Evolutionary conservation across 2,888 invertebrate genomes (phyloP), one percentile per base, ranked within the genome.

Genomic region (Gari tellinella): DNA sequence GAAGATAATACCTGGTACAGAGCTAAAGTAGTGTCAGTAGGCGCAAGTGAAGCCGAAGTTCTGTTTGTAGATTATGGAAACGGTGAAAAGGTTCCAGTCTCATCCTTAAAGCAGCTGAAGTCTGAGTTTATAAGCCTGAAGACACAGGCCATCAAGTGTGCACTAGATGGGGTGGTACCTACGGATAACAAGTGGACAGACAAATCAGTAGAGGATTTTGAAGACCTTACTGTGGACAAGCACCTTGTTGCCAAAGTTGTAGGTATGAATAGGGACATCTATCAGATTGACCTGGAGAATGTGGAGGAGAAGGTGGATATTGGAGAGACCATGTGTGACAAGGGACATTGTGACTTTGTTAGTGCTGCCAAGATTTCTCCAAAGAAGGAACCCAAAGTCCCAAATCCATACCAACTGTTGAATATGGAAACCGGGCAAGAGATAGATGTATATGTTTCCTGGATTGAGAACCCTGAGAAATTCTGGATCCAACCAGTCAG

Each of bases 41-140:
- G 62, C 15, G 55, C 60, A 12, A 37, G 46, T 14, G 72, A 78
- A 46, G 68, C 85, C n/a, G 82, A 79, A 26, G 88, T 88, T 5
- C 76, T 80, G 52, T 89, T 88, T 78, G 81, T 88, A 17, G 88
- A 88, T 58, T 90, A 90, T 76, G 91, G 91, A 21, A 90, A 90
- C 55, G 66, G 80, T 3, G 90, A 89, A 41, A 73, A 48, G 10
- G 72, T 82, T 7, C 14, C 46, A n/a, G 53, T 55, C 12, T 53
- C 61, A 7, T 65, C 77, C 26, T 38, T 89, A 10, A 85, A 83
- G 63, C 51, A 64, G n/a, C 26, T 89, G 17, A 72, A 85, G 60
- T 63, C 74, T 26, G 82, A 87, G 19, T 88, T 83, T 56, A 51
- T 82, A 48, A 65, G 52, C 19, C 40, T 84, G 12, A 86, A 87